phyloP scores from a whole-genome alignment of 92 coral and sea anemone genomes.

The Nematostella vectensis region DNA sequence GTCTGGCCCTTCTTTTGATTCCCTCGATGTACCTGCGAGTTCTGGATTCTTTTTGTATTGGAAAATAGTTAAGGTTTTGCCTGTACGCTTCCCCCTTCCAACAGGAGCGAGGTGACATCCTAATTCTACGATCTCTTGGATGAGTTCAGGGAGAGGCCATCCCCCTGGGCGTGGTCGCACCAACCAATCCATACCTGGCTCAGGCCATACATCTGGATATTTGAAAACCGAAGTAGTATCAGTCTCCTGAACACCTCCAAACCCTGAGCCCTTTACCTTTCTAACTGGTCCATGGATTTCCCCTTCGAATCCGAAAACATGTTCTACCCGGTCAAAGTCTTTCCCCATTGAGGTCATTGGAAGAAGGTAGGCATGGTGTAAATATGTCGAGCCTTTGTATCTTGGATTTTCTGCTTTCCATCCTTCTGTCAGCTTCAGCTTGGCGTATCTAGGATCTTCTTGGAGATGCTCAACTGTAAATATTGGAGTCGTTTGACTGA shows the following conservation, averaged over 20 bases:
- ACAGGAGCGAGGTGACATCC: conserved; percentile 74
- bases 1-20: background rate
- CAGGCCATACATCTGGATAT: conserved; percentile 67
- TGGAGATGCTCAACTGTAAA: conserved; percentile 45
- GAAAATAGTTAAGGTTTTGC: conserved; percentile 43
- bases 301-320: background rate
- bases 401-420: conserved; percentile 63
- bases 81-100: conserved; percentile 58
- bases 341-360: conserved; percentile 2
- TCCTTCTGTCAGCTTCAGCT: conserved; percentile 49
- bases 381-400: conserved; percentile 31
- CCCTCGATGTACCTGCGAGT: background rate
- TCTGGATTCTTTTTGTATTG: conserved; percentile 40
- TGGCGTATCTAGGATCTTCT: conserved; percentile 64
- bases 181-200: conserved; percentile 74
- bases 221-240: conserved; percentile 47
- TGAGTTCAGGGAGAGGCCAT: conserved; percentile 65
- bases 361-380: conserved; percentile 43
- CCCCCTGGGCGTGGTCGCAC: conserved; percentile 51
- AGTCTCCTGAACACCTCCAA: conserved; percentile 18
- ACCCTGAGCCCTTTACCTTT: conserved; percentile 30
- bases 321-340: background rate
- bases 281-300: conserved; percentile 64
- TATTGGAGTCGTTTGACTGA: conserved; percentile 28
- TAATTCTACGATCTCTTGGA: conserved; percentile 53